Evolutionary conservation across 2,113 vertebrate species (phyloP).

Genomic region (Nibea albiflora): DNA sequence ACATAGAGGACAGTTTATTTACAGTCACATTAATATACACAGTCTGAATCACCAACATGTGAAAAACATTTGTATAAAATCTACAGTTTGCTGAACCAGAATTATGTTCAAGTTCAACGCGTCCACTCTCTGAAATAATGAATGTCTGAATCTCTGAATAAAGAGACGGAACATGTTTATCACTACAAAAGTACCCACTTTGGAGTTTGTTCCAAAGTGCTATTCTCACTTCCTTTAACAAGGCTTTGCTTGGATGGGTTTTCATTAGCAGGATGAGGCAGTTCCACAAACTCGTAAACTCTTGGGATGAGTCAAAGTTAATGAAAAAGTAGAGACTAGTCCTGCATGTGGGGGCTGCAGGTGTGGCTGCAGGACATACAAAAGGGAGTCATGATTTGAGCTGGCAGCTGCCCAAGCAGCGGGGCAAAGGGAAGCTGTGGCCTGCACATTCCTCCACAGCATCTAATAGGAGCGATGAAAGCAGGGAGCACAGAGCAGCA

Average conservation of each 20-base stretch:
- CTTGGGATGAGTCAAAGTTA: constrained; percentile 1
- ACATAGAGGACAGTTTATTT: not conserved
- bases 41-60: not conserved
- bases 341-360: constrained; percentile 35
- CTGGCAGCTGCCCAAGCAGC: constrained; percentile 45
- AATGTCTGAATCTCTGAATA: no score
- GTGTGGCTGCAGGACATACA: constrained; percentile 55
- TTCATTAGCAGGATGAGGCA: constrained; percentile 11
- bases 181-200: not conserved
- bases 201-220: not conserved
- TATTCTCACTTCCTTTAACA: not conserved
- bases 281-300: constrained; percentile 5
- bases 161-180: not conserved
- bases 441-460: constrained; percentile 68
- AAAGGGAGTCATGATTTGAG: constrained; percentile 50
- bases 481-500: constrained; percentile 49
- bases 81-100: not conserved
- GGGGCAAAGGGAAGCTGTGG: constrained; percentile 44
- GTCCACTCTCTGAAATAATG: not conserved
- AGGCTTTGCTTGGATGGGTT: constrained; percentile 3
- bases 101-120: not conserved
- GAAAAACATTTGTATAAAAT: not conserved
- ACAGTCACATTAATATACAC: not conserved
- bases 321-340: not conserved
- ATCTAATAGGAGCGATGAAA: constrained; percentile 76